Evolutionary conservation across 2,888 invertebrate species (phyloP).

Genomic region (Lottia gigantea): DNA sequence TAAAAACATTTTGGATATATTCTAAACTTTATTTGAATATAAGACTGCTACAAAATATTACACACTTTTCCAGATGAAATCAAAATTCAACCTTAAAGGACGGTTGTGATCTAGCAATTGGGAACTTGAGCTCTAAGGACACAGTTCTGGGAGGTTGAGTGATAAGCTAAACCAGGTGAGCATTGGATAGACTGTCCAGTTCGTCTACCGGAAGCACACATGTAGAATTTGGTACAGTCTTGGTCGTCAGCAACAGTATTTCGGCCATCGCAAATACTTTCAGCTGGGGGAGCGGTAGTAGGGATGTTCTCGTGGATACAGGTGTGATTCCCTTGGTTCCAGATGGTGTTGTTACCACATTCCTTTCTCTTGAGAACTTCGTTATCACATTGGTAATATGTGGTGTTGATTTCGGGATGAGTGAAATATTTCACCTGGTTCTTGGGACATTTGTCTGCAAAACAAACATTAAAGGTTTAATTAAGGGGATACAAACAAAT

Average conservation of each 20-base stretch:
- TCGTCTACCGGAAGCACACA: constrained; percentile 20
- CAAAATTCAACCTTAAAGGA: too few species aligned
- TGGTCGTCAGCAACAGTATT: neutral
- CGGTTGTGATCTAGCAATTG: neutral
- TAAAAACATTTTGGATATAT: too few species aligned
- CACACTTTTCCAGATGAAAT: too few species aligned
- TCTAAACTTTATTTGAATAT: too few species aligned
- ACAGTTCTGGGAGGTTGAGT: neutral
- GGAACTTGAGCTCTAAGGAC: neutral
- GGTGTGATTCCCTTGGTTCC: constrained; percentile 17
- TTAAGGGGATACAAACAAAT: too few species aligned
- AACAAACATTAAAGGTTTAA: neutral
- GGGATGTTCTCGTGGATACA: constrained; percentile 16
- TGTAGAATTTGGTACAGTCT: constrained; percentile 29
- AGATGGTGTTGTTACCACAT: constrained; percentile 23
- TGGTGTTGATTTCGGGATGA: constrained; percentile 16
- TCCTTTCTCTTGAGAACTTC: constrained; percentile 19
- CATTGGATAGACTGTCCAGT: neutral
- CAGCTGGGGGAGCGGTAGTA: neutral
- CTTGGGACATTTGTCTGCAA: constrained; percentile 23
- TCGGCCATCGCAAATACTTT: neutral
- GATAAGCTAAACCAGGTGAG: neutral
- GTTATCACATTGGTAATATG: constrained; percentile 30
- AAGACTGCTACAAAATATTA: too few species aligned
- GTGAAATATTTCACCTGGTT: constrained; percentile 17